phyloP scores from a whole-genome alignment of 2,888 invertebrate species.

The Allolobophora icterica region DNA sequence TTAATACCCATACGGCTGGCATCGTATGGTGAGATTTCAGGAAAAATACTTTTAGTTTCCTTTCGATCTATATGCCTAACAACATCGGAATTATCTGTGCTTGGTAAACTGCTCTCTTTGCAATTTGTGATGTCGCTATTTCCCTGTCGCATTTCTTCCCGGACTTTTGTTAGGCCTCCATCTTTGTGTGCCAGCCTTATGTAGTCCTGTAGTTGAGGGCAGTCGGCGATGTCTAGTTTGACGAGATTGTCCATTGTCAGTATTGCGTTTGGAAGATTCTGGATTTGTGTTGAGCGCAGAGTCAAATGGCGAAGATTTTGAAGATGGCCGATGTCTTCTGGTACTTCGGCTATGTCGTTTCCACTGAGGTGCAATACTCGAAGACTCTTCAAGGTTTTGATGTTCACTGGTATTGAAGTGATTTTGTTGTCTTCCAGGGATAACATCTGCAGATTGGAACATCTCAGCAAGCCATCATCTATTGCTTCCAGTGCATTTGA shows the following conservation, averaged over 20 bases:
- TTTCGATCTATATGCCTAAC: background rate
- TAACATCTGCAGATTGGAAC: constrained; percentile 30
- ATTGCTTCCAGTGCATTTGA: constrained; percentile 29
- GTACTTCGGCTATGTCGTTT: constrained; percentile 31
- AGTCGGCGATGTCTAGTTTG: constrained; percentile 30
- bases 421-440: constrained; percentile 36
- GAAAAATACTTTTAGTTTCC: background rate
- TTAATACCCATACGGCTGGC: background rate
- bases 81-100: background rate
- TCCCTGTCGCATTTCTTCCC: constrained; percentile 19
- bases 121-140: background rate
- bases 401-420: constrained; percentile 13
- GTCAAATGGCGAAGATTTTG: constrained; percentile 27
- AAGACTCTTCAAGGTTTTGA: constrained; percentile 25
- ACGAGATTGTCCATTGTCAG: constrained; percentile 25
- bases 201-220: constrained; percentile 29
- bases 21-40: background rate
- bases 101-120: too few relatives aligned
- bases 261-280: constrained; percentile 20
- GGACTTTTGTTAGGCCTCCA: constrained; percentile 27
- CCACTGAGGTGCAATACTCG: constrained; percentile 21
- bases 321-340: constrained; percentile 26
- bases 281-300: constrained; percentile 27
- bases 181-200: constrained; percentile 33
- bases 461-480: background rate